phyloP scores from a whole-genome alignment of 2,797 vertebrate genomes.

The Setipinna tenuifilis region DNA sequence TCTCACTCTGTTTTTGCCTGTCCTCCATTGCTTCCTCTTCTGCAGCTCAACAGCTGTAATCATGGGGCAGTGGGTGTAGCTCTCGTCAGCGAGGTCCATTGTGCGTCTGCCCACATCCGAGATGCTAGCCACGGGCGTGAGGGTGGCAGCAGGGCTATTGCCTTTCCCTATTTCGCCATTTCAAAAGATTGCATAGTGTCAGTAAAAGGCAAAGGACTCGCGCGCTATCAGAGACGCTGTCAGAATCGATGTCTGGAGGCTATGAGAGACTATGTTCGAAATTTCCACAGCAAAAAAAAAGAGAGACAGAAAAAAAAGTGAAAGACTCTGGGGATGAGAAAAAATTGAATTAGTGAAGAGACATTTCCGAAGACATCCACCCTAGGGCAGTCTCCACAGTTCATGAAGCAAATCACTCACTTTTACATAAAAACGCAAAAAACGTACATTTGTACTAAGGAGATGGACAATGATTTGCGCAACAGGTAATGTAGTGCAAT shows the following conservation, averaged over 20 bases:
- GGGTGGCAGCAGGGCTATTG: neutral
- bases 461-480: too few relatives aligned
- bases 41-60: neutral
- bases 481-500: neutral
- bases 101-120: neutral
- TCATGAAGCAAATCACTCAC: neutral
- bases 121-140: neutral
- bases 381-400: neutral
- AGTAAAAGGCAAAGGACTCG: neutral
- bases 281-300: neutral
- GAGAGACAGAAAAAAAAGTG: conserved; percentile 47
- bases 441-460: neutral
- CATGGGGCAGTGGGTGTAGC: neutral
- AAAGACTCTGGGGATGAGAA: conserved; percentile 48
- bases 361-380: neutral
- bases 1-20: neutral
- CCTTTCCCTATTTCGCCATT: neutral
- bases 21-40: neutral
- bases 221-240: neutral
- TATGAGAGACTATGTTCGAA: neutral
- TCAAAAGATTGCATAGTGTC: conserved; percentile 18
- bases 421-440: neutral
- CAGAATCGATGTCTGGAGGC: neutral
- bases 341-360: conserved; percentile 30
- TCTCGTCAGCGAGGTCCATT: neutral